Evolutionary conservation across 2,888 invertebrate genomes (phyloP).

Genomic region (Amphipyra berbera): DNA sequence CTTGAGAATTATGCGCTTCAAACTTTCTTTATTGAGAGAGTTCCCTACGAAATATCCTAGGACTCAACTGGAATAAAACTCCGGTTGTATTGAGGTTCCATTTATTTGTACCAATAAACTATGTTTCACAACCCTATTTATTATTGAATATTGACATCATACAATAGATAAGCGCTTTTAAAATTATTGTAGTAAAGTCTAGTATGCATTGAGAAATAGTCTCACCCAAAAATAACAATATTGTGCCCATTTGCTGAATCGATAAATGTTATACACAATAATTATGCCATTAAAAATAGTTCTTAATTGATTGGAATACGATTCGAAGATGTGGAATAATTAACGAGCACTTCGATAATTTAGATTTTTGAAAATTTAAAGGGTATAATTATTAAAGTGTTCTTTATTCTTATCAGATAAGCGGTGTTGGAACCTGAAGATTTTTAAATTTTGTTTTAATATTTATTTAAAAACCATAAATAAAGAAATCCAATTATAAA

Average conservation of each 20-base stretch:
- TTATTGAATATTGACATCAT: not conserved
- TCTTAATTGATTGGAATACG: too few species aligned
- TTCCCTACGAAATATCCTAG: constrained; percentile 51
- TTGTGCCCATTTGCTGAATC: constrained; percentile 15
- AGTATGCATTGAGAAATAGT: constrained; percentile 3
- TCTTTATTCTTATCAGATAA: too few species aligned
- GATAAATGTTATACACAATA: too few species aligned
- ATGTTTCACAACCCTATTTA: constrained; percentile 25
- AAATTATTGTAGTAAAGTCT: not conserved
- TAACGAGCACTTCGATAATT: too few species aligned
- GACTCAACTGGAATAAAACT: constrained; percentile 54
- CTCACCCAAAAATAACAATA: constrained; percentile 1
- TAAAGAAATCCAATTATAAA: too few species aligned
- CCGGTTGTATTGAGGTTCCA: constrained; percentile 46
- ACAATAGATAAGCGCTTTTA: not conserved
- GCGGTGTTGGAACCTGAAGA: too few species aligned
- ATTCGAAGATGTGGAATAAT: too few species aligned
- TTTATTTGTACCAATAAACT: constrained; percentile 36
- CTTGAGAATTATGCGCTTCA: constrained; percentile 64
- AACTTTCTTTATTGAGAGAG: constrained; percentile 65
- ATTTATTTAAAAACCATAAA: too few species aligned
- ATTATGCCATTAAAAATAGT: too few species aligned
- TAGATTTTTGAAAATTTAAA: too few species aligned
- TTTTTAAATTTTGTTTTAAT: too few species aligned
- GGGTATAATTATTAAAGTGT: too few species aligned